phyloP scores from a whole-genome alignment of 2,888 invertebrate species.

The Himalopsyche tibetana region DNA sequence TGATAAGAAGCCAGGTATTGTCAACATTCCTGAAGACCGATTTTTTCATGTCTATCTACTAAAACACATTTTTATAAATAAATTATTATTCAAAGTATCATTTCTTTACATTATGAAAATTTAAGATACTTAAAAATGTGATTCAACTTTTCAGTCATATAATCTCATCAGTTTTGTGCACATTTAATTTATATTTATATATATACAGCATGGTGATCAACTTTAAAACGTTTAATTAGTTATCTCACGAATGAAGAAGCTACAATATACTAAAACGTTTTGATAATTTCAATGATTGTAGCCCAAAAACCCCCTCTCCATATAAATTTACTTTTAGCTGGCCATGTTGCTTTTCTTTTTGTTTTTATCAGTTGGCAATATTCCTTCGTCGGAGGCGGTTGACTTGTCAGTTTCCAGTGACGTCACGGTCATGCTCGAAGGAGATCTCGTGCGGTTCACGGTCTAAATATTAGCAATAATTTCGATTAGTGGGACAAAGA shows the following conservation, averaged over 20 bases:
- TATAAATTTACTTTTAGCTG: constrained; percentile 17
- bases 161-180: too few relatives aligned
- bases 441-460: constrained; percentile 51
- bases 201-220: too few relatives aligned
- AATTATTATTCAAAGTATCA: too few relatives aligned
- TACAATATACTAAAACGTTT: too few relatives aligned
- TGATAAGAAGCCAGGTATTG: neutral
- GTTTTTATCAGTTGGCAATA: constrained; percentile 54
- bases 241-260: too few relatives aligned
- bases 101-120: too few relatives aligned
- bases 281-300: neutral
- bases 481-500: constrained; percentile 48
- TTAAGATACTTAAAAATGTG: too few relatives aligned
- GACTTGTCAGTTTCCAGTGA: constrained; percentile 50
- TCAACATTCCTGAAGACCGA: neutral
- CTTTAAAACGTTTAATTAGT: too few relatives aligned
- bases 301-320: neutral
- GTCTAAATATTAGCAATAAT: constrained; percentile 57
- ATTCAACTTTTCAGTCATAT: too few relatives aligned
- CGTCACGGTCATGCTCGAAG: constrained; percentile 50
- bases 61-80: too few relatives aligned
- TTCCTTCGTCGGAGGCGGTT: constrained; percentile 52
- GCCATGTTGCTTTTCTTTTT: constrained; percentile 1
- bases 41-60: neutral
- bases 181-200: too few relatives aligned